Percentiles rank a stretch among this genome's conserved stretches.
These are phyloP conservation scores for Hoplostethus mediterraneus DNA, from an alignment of 2,797 vertebrate genomes.

Conservation along the genomic window DNA sequence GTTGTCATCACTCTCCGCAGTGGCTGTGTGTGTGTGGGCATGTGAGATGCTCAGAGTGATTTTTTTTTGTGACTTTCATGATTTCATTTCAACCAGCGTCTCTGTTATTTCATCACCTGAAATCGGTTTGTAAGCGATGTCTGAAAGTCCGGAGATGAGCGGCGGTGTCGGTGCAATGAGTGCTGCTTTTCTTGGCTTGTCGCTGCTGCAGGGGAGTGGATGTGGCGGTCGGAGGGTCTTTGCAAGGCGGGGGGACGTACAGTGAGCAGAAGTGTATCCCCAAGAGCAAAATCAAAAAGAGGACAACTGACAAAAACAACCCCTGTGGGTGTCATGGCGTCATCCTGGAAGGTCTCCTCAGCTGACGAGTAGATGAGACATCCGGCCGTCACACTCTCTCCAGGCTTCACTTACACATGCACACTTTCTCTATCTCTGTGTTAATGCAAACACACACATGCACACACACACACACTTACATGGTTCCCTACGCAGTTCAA, in stretches of 20 bases:
- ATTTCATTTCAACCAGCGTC: conserved; percentile 24
- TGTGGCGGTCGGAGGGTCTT: conserved; percentile 32
- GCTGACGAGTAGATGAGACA: conserved; percentile 61
- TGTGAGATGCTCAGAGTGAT: neutral
- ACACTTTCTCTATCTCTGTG: conserved; percentile 41
- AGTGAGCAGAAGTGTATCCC: conserved; percentile 27
- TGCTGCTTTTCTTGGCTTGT: conserved; percentile 16
- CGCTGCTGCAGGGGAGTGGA: conserved; percentile 17
- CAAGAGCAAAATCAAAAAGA: conserved; percentile 42
- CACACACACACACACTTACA: conserved; percentile 51
- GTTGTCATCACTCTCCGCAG: neutral
- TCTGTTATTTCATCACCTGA: neutral
- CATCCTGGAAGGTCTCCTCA: conserved; percentile 39
- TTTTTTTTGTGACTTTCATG: neutral
- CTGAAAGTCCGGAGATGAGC: neutral
- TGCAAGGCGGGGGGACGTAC: conserved; percentile 15
- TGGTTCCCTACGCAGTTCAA: conserved; percentile 24
- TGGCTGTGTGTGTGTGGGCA: neutral
- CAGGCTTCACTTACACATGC: conserved; percentile 45
- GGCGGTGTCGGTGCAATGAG: neutral
- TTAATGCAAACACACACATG: conserved; percentile 43
- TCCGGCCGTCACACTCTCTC: conserved; percentile 48
- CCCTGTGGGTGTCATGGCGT: conserved; percentile 48
- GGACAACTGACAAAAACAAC: conserved; percentile 55
- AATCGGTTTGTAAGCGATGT: conserved; percentile 3